Evolutionary conservation across 23 tunicate species (phyloP), one percentile per base, ranked within the genome.

Genomic region (Styela clava): DNA sequence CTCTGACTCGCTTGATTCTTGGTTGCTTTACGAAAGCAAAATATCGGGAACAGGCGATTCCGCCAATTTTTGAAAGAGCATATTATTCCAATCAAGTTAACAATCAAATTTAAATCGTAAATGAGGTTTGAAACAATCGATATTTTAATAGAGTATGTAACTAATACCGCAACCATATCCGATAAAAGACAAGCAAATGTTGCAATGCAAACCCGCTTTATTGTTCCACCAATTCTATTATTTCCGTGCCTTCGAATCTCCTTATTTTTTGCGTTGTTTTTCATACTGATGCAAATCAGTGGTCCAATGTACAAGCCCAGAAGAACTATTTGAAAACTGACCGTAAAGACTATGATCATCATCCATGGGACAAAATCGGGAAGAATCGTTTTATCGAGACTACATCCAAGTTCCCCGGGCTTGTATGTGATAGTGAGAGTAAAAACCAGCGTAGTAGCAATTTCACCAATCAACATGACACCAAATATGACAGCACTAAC

Each of bases 41-140:
- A 67, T 0, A 67, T 18, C 0, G 71, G 71, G 0, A 67, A 67
- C 19, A 67, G 30, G 30, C 71, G 71, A 12, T 22, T 16, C 31
- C 71, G 71, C 71, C 71, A 67, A 24, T 67, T 67, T 25, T 27
- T 25, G 31, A 67, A 67, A 16, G 31, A 67, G 24, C 71, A 67
- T 16, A 67, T 29, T 27, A 67, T 67, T 27, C 71, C 30, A 25
- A 67, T 67, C 24, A 67, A 29, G 22, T 67, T 67, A 0, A 67
- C 71, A 25, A 67, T 67, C 2, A 67, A 22, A 67, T 67, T 67
- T 16, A 67, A 24, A 67, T 67, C 71, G 0, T 1, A 67, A 25
- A 29, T 67, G 22, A 67, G 24, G 22, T 67, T 67, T 27, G 71
- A 67, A 18, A 22, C 71, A 29, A 67, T 1, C 16, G 71, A 29